Base-by-base conservation (phyloP, 2,113 vertebrate genomes). In the Podarcis cretensis region DNA sequence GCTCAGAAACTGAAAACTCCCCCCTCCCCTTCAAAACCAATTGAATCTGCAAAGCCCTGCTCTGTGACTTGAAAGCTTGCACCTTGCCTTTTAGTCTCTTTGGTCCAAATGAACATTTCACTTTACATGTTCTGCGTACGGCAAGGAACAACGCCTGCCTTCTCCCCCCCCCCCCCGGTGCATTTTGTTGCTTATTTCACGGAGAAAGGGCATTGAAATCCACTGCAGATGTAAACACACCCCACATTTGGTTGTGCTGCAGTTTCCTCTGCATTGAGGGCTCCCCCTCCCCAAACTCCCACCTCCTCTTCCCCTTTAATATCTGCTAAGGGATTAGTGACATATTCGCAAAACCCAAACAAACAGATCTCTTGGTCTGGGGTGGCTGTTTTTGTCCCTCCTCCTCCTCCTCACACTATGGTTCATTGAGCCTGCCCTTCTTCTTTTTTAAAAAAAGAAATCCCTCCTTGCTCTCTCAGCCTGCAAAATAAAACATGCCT, bases 401-500 rank as follows among this genome's bases (percentile, higher is more conserved):
- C 5, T 1, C 43, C 20, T 43, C 21, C 48, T 84, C 37, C 74
- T 66, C 57, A 87, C 80, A 57, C 66, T 85, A 59, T 8, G 37
- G 87, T 83, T 59, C 81, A 12, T 83, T 54, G 59, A 89, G 21
- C 75, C 84, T 1, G 84, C 80, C 68, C 75, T 63, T 54, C 10
- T 54, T 54, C 9, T 48, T 12, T 54, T 59, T 73, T 20, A 74
- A 74, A 32, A 30, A 21, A 32, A 54, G 32, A 35, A 71, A 74
- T 37, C 68, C 25, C 23, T 59, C 73, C 71, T 54, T 59, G 27
- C 5, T 18, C 81, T 87, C 27, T 13, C 65, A 71, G 74, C 54
- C 75, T 30, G 74, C 37, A 94, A 90, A 94, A 89, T 73, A 86
- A 94, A 94, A 92, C 93, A 93, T 93, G 94, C 90, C 93, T 92